Evolutionary conservation across 2,113 vertebrate species (phyloP).

Genomic region (Malurus cyaneus): DNA sequence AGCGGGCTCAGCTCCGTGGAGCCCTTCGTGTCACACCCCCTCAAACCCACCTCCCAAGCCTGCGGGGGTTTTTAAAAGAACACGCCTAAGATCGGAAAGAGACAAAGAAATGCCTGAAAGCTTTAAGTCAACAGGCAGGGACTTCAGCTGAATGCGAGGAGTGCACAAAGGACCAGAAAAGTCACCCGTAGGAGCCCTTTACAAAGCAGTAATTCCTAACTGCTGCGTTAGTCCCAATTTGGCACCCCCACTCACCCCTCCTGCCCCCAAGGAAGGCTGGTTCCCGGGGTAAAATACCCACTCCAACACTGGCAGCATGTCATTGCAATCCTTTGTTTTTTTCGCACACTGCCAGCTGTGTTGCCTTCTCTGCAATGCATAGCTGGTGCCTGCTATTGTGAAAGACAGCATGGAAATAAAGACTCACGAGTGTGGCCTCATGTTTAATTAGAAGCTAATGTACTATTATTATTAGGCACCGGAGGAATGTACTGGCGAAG

Average conservation of each 20-base stretch:
- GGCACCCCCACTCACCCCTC: not conserved
- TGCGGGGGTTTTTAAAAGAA: not conserved
- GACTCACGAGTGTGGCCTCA: slow-evolving; percentile 37
- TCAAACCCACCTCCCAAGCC: rapidly evolving
- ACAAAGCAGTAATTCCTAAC: not conserved
- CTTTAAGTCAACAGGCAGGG: not conserved
- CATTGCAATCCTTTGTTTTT: not conserved
- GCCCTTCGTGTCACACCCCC: rapidly evolving
- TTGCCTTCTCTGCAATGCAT: not conserved
- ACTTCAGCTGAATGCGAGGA: not conserved
- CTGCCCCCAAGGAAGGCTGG: not conserved
- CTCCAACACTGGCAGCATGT: not conserved
- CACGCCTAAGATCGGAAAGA: not conserved
- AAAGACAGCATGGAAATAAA: slow-evolving; percentile 32
- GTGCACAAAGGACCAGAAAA: rapidly evolving
- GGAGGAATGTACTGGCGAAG: slow-evolving; percentile 11
- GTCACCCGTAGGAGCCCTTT: not conserved
- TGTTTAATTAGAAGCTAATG: slow-evolving; percentile 61
- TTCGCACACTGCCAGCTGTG: not conserved
- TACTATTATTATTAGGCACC: slow-evolving; percentile 28
- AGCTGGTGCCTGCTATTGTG: slow-evolving; percentile 22
- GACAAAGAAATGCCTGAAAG: not conserved
- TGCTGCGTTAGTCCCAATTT: not conserved
- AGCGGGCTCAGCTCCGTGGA: not conserved
- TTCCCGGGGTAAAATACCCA: not conserved